Evolutionary conservation across 2,113 vertebrate genomes (phyloP).

Genomic region (Nannospalax galili): DNA sequence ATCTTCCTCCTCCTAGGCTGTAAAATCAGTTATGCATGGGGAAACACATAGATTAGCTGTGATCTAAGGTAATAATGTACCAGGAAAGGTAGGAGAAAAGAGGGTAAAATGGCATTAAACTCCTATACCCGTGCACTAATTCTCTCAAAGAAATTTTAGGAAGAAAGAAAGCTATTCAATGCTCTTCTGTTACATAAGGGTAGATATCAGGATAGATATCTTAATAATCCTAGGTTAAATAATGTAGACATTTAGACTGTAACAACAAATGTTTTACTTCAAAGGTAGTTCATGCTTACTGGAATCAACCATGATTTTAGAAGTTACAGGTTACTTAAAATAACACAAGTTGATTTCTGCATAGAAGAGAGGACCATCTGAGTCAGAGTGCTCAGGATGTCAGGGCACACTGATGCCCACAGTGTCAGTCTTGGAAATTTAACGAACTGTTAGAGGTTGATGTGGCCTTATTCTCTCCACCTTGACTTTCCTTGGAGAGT

Average conservation of each 20-base stretch:
- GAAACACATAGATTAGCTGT: background rate
- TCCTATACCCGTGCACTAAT: background rate
- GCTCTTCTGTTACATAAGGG: background rate
- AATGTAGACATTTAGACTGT: background rate
- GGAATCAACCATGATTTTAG: background rate
- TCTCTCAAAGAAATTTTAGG: background rate
- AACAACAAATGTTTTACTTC: conserved; percentile 8
- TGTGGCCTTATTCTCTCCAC: background rate
- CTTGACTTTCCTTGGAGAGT: background rate
- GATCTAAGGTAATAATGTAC: conserved; percentile 5
- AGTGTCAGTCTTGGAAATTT: background rate
- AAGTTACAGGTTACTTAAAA: background rate
- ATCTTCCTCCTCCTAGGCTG: conserved; percentile 7
- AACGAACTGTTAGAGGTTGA: background rate
- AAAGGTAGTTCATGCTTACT: conserved; percentile 1
- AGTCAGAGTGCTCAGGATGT: background rate
- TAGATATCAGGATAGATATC: background rate
- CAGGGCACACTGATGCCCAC: background rate
- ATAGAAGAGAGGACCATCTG: background rate
- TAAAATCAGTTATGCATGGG: background rate
- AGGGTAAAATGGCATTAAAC: background rate
- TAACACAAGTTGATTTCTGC: background rate
- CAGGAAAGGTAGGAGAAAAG: background rate
- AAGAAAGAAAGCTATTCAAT: background rate
- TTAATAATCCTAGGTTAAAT: background rate